These are phyloP conservation scores for Celastrina argiolus DNA, from an alignment of 2,888 invertebrate species.

Conservation along the genomic window DNA sequence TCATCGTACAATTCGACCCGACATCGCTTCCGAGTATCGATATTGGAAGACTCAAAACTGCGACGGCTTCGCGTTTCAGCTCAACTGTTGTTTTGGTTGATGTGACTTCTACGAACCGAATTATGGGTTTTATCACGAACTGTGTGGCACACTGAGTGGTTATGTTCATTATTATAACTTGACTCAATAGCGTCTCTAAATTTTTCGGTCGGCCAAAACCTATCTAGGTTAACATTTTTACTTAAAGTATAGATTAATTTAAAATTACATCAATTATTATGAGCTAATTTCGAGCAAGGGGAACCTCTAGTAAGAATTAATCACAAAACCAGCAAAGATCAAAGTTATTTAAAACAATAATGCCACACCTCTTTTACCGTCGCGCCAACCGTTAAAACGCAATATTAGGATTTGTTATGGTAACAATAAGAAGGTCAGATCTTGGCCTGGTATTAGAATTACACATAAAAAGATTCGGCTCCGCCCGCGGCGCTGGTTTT, in stretches of 20 bases:
- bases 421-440: conserved; percentile 8
- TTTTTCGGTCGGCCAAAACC: too few relatives aligned
- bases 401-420: conserved; percentile 2
- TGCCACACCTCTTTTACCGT: background rate
- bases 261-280: too few relatives aligned
- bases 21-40: conserved; percentile 1
- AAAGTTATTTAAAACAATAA: background rate
- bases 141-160: background rate
- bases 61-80: background rate
- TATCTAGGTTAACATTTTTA: too few relatives aligned
- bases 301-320: too few relatives aligned
- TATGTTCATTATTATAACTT: too few relatives aligned
- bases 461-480: conserved; percentile 47
- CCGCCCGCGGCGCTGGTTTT: conserved; percentile 54
- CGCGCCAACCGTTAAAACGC: background rate
- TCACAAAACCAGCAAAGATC: background rate
- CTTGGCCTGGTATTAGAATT: conserved; percentile 21
- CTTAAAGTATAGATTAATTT: too few relatives aligned
- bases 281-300: too few relatives aligned
- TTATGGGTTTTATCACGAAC: background rate
- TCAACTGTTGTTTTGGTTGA: background rate
- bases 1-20: background rate
- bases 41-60: conserved; percentile 14
- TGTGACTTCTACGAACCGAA: background rate
- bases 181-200: too few relatives aligned